These are phyloP conservation scores for Zonotrichia leucophrys DNA, from an alignment of 2,113 vertebrate genomes.

Conservation along the genomic window DNA sequence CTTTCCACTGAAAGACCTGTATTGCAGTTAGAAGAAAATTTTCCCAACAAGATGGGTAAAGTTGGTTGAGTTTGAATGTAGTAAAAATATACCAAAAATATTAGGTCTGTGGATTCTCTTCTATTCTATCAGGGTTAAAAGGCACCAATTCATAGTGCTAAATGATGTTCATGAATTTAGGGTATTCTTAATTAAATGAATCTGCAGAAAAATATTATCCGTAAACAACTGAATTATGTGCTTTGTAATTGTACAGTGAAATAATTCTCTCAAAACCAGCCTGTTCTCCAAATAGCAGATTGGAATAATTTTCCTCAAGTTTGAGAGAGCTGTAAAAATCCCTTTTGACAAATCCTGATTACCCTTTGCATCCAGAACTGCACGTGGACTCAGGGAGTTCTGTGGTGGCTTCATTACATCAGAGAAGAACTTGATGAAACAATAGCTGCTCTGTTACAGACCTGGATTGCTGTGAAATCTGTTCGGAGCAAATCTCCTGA, in stretches of 20 bases:
- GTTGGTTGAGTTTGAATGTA: neutral
- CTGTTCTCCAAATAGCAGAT: neutral
- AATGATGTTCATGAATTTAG: neutral
- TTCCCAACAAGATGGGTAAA: neutral
- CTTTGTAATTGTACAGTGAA: neutral
- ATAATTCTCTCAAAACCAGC: neutral
- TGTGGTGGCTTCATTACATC: neutral
- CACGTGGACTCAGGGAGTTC: neutral
- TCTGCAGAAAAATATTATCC: too few species aligned
- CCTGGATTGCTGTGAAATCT: slow-evolving; percentile 41
- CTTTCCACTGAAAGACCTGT: neutral
- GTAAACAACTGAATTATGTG: neutral
- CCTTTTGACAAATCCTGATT: neutral
- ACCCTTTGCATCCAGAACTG: neutral
- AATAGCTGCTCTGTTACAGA: slow-evolving; percentile 53
- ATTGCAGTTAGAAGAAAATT: neutral
- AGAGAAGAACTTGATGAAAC: slow-evolving; percentile 40
- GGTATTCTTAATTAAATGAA: neutral
- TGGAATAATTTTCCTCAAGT: neutral
- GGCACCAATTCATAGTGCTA: neutral
- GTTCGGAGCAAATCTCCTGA: slow-evolving; percentile 39
- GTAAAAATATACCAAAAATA: neutral
- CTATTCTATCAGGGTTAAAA: neutral
- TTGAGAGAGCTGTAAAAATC: neutral
- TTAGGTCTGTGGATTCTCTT: neutral